These are phyloP conservation scores for Axis porcinus DNA, from an alignment of 2,113 vertebrate genomes.

Conservation along the genomic window DNA sequence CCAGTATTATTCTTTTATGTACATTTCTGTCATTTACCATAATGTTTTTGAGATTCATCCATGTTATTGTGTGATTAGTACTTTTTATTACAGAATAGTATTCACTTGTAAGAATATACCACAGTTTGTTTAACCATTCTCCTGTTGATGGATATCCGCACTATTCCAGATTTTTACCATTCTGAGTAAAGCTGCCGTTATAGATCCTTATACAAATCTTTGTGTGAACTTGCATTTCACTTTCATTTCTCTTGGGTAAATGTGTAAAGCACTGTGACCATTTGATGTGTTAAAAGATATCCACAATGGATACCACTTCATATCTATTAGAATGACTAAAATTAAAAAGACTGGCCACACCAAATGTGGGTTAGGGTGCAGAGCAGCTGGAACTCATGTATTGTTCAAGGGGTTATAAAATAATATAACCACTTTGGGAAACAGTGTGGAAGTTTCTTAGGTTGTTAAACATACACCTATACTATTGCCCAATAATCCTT, in stretches of 20 bases:
- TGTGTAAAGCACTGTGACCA: neutral
- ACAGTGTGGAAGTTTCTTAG: neutral
- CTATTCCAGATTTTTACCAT: neutral
- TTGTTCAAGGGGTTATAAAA: neutral
- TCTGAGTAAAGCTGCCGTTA: neutral
- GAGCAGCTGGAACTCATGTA: neutral
- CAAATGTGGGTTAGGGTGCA: neutral
- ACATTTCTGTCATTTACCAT: neutral
- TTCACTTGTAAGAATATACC: neutral
- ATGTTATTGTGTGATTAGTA: neutral
- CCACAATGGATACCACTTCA: neutral
- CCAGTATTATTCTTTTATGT: neutral
- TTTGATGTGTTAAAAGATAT: neutral
- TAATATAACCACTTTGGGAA: neutral
- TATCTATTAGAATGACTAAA: neutral
- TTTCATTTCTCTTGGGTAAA: neutral
- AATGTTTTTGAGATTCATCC: neutral
- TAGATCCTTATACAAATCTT: neutral
- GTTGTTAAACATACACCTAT: neutral
- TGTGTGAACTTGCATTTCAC: neutral
- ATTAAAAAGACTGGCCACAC: neutral
- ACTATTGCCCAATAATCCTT: neutral
- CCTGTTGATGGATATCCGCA: neutral
- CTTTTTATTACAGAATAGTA: neutral
- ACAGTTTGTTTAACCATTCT: neutral